These are phyloP conservation scores for Lophotriccus pileatus DNA, from an alignment of 2,797 vertebrate species.

Conservation along the genomic window DNA sequence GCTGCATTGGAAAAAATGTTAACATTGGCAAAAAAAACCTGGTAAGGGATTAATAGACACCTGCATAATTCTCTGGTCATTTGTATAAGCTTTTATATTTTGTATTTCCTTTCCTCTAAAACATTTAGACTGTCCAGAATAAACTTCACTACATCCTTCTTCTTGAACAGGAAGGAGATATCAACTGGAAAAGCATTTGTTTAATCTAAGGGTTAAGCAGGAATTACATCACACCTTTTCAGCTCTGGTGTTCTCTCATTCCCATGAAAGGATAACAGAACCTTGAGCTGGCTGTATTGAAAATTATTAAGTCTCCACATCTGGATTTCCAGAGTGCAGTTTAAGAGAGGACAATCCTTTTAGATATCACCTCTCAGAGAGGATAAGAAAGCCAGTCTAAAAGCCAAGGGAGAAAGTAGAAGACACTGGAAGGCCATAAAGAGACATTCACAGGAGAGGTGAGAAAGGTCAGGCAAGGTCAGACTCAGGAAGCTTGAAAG, in stretches of 20 bases:
- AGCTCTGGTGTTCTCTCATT: not conserved
- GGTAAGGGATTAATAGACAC: not conserved
- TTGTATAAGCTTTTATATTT: not conserved
- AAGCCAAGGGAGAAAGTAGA: not conserved
- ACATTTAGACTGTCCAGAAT: not conserved
- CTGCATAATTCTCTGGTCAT: not conserved
- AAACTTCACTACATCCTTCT: not conserved
- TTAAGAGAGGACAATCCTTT: not conserved
- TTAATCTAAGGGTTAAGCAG: not conserved
- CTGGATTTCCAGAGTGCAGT: not conserved
- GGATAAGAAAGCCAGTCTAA: not conserved
- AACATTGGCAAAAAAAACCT: not conserved
- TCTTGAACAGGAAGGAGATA: not conserved
- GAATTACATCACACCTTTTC: not conserved
- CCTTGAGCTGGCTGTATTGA: not conserved
- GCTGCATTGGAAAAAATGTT: not conserved
- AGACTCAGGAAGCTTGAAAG: not conserved
- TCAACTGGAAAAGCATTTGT: not conserved
- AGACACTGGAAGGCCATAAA: not conserved
- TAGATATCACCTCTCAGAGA: not conserved
- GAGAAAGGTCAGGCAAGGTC: not conserved
- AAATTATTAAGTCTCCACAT: not conserved
- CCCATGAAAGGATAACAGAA: not conserved
- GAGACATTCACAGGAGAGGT: not conserved
- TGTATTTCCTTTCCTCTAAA: not conserved